Conservation (phyloP, 2,797 vertebrate species). For the Antrozous pallidus region DNA sequence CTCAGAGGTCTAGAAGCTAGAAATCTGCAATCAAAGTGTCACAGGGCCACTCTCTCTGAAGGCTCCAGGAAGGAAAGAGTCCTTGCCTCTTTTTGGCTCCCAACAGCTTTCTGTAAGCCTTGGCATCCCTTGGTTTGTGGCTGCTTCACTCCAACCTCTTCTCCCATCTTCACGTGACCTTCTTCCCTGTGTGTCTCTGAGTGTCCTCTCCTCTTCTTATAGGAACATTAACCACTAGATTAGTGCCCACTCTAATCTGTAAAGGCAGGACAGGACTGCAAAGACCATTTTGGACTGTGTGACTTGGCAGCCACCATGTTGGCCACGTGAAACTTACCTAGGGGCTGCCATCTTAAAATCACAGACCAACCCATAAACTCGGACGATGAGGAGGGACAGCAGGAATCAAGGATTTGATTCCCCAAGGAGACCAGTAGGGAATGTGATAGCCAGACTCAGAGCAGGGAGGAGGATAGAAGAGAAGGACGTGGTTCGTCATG, state of each 20-base stretch:
- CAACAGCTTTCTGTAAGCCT: background rate
- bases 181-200: background rate
- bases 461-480: too few species aligned
- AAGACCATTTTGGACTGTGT: too few species aligned
- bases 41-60: background rate
- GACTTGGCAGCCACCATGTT: too few species aligned
- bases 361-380: too few species aligned
- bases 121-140: background rate
- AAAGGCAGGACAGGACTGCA: too few species aligned
- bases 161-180: background rate
- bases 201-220: background rate
- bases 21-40: background rate
- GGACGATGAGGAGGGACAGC: too few species aligned
- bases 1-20: background rate
- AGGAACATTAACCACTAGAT: background rate
- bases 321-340: too few species aligned
- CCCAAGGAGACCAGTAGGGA: too few species aligned
- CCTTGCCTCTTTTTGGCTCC: background rate
- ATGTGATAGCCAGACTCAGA: too few species aligned
- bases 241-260: background rate
- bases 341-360: too few species aligned
- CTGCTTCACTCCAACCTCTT: background rate
- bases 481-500: too few species aligned
- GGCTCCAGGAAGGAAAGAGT: background rate
- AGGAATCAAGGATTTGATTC: too few species aligned